Base-by-base conservation (phyloP, 1,140 invertebrate genomes). In the Rhynchophorus ferrugineus region DNA sequence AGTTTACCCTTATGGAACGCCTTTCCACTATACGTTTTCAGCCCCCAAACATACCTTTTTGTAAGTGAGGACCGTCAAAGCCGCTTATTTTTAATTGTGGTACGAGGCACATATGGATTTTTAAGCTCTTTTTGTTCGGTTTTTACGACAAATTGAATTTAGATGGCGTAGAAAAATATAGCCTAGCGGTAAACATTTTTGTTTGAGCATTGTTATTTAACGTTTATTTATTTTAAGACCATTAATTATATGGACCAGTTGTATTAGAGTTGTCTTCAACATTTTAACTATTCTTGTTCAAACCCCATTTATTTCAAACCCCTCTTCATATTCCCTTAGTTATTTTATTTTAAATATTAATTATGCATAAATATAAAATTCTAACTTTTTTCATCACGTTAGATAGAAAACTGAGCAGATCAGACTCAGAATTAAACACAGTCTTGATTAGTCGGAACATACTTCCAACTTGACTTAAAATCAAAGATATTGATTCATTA, bases 1-100 rank as follows among this genome's bases (percentile, higher is more conserved):
- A 63, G 60, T 62, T 63, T 65, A 54, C 60, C 58, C 54, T 45
- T 50, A 57, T 49, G 58, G 52, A 54, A 47, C 52, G 58, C 45
- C 57, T 61, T 61, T 62, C 58, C 24, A 29, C 24, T 5, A 29
- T 29, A 29, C 24, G 24, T 29, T 29, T 29, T 29, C 11, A 29
- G 24, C 5, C 5, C 11, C 24, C 24, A 6, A 29, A 29, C 24
- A 29, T 5, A 29, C 24, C 24, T 29, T 29, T 29, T 29, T 29
- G 24, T 29, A 29, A 29, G 24, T 29, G 24, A 29, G 24, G 24
- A 29, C 24, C 24, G 24, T 11, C 5, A 29, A 29, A 29, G 24
- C 24, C 24, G 24, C 24, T 29, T 29, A 29, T 29, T 29, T 29
- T 29, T 29, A 29, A 29, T 29, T 29, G 24, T 29, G 24, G 11